A percentile compares a stretch with the other conserved stretches of the same genome.
Conservation (phyloP, 2,888 invertebrate genomes). For the Ecliptopera silaceata region DNA sequence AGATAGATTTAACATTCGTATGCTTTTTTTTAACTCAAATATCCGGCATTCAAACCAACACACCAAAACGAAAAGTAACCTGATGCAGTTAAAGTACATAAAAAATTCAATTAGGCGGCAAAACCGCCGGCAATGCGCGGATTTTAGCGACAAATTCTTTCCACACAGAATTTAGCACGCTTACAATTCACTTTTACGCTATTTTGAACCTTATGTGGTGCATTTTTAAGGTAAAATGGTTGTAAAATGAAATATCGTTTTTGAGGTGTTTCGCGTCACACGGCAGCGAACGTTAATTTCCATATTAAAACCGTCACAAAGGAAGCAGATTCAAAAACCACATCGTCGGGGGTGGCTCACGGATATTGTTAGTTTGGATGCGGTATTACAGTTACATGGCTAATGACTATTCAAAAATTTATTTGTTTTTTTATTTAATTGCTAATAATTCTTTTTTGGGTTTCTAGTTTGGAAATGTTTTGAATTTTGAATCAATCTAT, state of each 20-base stretch:
- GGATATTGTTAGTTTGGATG: constrained; percentile 43
- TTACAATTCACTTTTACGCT: constrained; percentile 24
- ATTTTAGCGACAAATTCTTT: constrained; percentile 62
- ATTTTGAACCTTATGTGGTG: constrained; percentile 42
- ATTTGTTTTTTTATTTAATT: too few species aligned
- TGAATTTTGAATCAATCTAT: too few species aligned
- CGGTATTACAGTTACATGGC: constrained; percentile 31
- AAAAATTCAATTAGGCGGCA: constrained; percentile 68
- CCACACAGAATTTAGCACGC: constrained; percentile 32
- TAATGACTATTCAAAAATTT: too few species aligned
- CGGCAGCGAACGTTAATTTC: constrained; percentile 80
- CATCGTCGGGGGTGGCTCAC: constrained; percentile 55
- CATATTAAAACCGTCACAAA: constrained; percentile 83
- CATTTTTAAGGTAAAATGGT: constrained; percentile 39
- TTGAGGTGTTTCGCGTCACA: constrained; percentile 66
- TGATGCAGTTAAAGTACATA: constrained; percentile 48
- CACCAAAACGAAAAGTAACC: constrained; percentile 36
- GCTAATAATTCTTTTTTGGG: too few species aligned
- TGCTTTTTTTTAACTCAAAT: constrained; percentile 3
- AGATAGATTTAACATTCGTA: background rate
- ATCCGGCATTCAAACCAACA: constrained; percentile 2
- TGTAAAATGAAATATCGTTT: constrained; percentile 43
- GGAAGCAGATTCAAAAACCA: constrained; percentile 82
- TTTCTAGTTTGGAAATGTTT: too few species aligned
- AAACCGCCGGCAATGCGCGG: constrained; percentile 47